phyloP scores from a whole-genome alignment of 1,140 invertebrate species.

The Mylabris phalerata region DNA sequence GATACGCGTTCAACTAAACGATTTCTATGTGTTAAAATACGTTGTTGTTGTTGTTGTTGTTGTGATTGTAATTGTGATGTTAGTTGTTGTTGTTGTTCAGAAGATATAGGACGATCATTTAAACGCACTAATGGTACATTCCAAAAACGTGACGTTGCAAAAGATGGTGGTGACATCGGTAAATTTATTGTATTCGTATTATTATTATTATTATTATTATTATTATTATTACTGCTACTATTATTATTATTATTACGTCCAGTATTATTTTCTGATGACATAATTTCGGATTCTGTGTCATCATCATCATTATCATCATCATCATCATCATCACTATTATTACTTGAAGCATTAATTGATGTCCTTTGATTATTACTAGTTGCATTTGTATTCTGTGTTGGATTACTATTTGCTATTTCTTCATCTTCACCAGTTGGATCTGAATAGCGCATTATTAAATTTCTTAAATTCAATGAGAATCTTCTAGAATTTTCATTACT shows the following conservation, averaged over 20 bases:
- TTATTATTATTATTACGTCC: constrained; percentile 26
- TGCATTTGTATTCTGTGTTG: not conserved
- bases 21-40: constrained; percentile 7
- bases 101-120: constrained; percentile 49
- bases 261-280: constrained; percentile 23
- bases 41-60: constrained; percentile 2
- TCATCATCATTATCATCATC: constrained; percentile 17
- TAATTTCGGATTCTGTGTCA: constrained; percentile 19
- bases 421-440: constrained; percentile 13
- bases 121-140: constrained; percentile 54
- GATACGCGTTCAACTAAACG: constrained; percentile 26
- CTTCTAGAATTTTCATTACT: not conserved
- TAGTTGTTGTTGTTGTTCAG: constrained; percentile 2
- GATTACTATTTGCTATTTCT: not conserved
- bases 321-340: constrained; percentile 5
- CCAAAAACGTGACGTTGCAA: constrained; percentile 15
- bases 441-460: constrained; percentile 18
- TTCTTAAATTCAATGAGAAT: constrained; percentile 11
- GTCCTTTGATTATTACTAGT: not conserved
- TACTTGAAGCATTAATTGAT: not conserved
- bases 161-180: not conserved
- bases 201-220: constrained; percentile 11
- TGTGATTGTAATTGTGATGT: not conserved
- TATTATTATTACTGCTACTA: constrained; percentile 26
- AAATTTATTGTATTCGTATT: not conserved